phyloP scores from a whole-genome alignment of 2,888 invertebrate species.

The Nomada lathburiana region DNA sequence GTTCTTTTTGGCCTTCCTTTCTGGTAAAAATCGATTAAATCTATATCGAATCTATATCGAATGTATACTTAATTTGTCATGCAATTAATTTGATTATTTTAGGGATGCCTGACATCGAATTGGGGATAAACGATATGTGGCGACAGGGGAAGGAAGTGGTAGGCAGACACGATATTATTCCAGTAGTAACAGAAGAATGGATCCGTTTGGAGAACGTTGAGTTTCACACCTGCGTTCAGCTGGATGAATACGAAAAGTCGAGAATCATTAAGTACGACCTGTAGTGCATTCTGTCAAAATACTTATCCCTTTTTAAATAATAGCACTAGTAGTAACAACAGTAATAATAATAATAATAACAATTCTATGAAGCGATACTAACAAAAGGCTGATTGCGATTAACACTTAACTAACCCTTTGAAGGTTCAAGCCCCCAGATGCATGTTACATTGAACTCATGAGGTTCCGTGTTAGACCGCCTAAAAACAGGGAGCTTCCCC shows the following conservation, averaged over 20 bases:
- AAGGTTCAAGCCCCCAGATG: constrained; percentile 98
- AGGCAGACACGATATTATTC: constrained; percentile 99
- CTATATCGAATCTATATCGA: neutral
- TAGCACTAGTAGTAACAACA: too few species aligned
- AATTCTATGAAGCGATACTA: neutral
- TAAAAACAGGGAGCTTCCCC: constrained; percentile 97
- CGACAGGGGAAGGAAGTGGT: constrained; percentile 99
- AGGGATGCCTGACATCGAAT: constrained; percentile 98
- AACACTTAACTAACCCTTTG: constrained; percentile 62
- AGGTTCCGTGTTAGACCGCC: constrained; percentile 98
- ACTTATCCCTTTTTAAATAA: too few species aligned
- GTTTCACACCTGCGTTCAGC: constrained; percentile 97
- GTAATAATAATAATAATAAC: neutral
- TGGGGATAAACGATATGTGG: constrained; percentile 98
- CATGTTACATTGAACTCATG: constrained; percentile 98
- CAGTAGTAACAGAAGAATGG: constrained; percentile 99
- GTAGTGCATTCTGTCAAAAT: neutral
- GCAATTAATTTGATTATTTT: neutral
- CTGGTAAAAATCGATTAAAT: constrained; percentile 86
- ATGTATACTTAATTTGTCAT: too few species aligned
- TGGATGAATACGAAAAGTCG: constrained; percentile 93
- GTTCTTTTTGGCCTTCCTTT: constrained; percentile 98
- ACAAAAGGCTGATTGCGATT: constrained; percentile 4
- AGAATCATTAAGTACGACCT: constrained; percentile 92
- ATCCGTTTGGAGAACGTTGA: constrained; percentile 97